Conservation (phyloP, 2,888 invertebrate genomes). For the Nephrocerus scutellatus region DNA sequence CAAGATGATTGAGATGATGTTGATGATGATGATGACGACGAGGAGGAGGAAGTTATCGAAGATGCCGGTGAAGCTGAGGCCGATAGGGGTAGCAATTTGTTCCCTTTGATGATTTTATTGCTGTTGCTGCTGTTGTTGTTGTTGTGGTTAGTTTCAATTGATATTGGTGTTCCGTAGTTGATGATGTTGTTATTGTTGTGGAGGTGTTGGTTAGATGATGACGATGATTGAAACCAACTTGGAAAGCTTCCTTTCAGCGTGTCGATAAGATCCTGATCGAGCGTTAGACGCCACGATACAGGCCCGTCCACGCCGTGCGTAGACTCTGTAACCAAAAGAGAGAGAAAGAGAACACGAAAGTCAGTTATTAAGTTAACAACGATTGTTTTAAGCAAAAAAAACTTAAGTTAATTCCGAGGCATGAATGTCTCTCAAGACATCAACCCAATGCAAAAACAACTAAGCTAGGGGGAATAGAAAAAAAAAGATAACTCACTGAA, state of each 20-base stretch:
- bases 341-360: constrained; percentile 15
- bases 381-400: too few relatives aligned
- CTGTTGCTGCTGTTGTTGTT: constrained; percentile 26
- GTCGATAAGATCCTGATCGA: constrained; percentile 87
- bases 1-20: constrained; percentile 20
- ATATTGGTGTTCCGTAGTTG: constrained; percentile 25
- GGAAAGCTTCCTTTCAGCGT: constrained; percentile 88
- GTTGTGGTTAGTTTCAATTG: constrained; percentile 14
- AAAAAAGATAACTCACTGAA: neutral
- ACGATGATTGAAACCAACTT: constrained; percentile 73
- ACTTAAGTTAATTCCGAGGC: too few relatives aligned
- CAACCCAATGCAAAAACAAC: too few relatives aligned
- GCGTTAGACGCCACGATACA: constrained; percentile 84
- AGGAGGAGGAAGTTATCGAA: constrained; percentile 23
- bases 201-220: constrained; percentile 20
- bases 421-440: too few relatives aligned
- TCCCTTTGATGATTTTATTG: constrained; percentile 23
- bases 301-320: constrained; percentile 66
- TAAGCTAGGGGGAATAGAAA: too few relatives aligned
- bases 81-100: too few relatives aligned
- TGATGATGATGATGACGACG: constrained; percentile 24
- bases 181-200: constrained; percentile 22
- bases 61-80: constrained; percentile 32
- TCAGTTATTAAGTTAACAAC: too few relatives aligned
- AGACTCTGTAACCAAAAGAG: constrained; percentile 61